These are phyloP conservation scores for Saxicola maurus DNA, from an alignment of 2,797 vertebrate species.

Conservation along the genomic window DNA sequence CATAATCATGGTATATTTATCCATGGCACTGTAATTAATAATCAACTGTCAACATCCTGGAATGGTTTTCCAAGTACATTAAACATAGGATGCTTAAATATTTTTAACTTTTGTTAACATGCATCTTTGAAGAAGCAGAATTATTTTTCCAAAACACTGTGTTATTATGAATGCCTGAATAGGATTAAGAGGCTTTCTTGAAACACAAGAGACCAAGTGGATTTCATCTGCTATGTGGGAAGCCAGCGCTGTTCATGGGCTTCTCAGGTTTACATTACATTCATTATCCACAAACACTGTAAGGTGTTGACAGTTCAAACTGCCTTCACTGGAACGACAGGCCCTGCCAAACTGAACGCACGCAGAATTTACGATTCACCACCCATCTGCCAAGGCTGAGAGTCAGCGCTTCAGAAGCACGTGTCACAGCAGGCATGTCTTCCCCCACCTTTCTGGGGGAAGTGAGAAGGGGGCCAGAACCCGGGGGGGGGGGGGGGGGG, in stretches of 20 bases:
- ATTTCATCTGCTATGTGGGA: conserved; percentile 1
- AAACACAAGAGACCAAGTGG: neutral
- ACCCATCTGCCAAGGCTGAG: neutral
- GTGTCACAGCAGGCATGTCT: rapidly evolving
- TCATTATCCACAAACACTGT: conserved; percentile 32
- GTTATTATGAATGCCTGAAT: neutral
- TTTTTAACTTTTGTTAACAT: neutral
- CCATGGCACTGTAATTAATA: neutral
- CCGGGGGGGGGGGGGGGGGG: rapidly evolving
- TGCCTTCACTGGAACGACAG: neutral
- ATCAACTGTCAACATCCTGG: neutral
- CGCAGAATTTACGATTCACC: neutral
- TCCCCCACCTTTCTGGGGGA: neutral
- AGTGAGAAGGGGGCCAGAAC: neutral
- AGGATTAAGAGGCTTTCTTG: conserved; percentile 1
- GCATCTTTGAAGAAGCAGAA: neutral
- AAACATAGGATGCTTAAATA: neutral
- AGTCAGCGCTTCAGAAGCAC: neutral
- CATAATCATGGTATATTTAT: neutral
- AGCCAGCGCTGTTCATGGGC: neutral
- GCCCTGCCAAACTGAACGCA: neutral
- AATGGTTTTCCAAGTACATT: neutral
- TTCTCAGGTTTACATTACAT: conserved; percentile 26
- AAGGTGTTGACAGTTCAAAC: conserved; percentile 55
- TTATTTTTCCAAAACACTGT: neutral